Base-by-base conservation (phyloP, 1,140 invertebrate species). In the Chionoecetes opilio region DNA sequence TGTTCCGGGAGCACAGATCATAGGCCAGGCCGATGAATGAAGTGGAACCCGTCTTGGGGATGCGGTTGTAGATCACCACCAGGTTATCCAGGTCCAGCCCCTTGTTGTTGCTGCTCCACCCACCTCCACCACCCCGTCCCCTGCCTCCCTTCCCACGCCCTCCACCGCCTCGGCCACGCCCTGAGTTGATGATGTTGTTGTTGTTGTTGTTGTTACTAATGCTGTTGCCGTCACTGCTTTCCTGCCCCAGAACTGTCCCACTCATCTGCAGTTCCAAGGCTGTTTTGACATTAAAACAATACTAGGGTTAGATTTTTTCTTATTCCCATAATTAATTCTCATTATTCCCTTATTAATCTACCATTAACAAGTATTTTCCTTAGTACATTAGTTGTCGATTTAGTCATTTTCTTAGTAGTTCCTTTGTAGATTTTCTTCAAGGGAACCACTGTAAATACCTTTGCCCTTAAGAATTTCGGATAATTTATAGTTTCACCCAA, bases 11-110 rank as follows among this genome's bases (percentile, higher is more conserved):
- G 97, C 99, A 99, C 34, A 99, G 97, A 97, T 99, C 99, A 97
- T 99, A 99, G 3, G 99, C 99, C 93, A 99, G 98, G 96, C 99
- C 99, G 91, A 99, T 99, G 97, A 99, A 99, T 97, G 99, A 99
- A 3, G 99, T 99, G 6, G 99, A 99, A 6, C 98, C 99, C n/a
- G 99, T 99, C 97, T 99, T 99, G 29, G 99, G 99, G 82, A 99
- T 99, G 97, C 99, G 98, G 97, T 99, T 99, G 97, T 99, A 99
- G 96, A 99, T 98, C 46, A 99, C 98, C 41, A 99, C 97, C 91
- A 98, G 96, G 88, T 97, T 97, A 35, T 98, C 97, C 82, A 94
- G 46, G 84, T 96, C 93, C 9, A 96, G 89, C 17, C 34, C 38
- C 5, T 46, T 84, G 29, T n/a, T 38, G 31, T 41, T 87, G 32